Conservation (phyloP, 2,113 vertebrate genomes). For the Columbina picui region DNA sequence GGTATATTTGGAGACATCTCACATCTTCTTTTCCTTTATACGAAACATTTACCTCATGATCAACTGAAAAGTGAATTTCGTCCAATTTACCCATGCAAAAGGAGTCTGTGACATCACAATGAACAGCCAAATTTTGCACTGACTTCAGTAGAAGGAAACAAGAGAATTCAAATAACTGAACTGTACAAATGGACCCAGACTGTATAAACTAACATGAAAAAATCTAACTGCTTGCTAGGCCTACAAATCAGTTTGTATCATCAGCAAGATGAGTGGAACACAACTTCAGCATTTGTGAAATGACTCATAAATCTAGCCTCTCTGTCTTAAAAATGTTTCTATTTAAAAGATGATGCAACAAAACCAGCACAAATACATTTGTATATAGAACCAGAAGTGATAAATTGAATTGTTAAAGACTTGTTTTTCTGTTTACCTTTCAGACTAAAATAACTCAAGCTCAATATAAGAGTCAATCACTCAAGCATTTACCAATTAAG, state of each 20-base stretch:
- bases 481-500: not conserved
- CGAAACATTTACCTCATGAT: not conserved
- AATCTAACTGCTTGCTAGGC: not conserved
- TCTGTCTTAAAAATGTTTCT: not conserved
- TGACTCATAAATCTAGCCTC: not conserved
- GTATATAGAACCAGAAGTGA: not conserved
- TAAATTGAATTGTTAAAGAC: not conserved
- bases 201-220: not conserved
- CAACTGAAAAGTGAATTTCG: not conserved
- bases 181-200: not conserved
- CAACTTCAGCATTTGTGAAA: not conserved
- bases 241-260: conserved; percentile 8
- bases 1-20: not conserved
- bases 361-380: not conserved
- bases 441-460: not conserved
- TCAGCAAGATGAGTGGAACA: not conserved
- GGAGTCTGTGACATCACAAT: not conserved
- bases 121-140: not conserved
- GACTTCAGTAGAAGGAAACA: not conserved
- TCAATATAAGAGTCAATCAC: not conserved
- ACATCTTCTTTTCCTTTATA: not conserved
- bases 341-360: not conserved
- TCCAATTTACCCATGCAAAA: not conserved
- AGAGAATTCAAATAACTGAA: not conserved
- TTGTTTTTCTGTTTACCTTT: not conserved